Conservation (phyloP, 2,113 vertebrate genomes). For the Alouatta palliata region DNA sequence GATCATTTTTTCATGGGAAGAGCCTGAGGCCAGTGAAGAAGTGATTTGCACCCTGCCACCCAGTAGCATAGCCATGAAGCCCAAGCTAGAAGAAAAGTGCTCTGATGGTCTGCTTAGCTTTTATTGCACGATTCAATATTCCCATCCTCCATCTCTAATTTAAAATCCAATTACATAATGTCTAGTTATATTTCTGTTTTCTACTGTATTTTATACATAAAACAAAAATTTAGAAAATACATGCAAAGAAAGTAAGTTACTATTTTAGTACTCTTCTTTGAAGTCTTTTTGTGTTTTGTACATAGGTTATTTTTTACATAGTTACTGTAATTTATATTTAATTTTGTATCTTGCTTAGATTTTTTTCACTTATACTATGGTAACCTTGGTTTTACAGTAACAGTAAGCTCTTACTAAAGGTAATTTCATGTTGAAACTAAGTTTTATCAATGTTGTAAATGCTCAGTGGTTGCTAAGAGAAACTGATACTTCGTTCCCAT, state of each 20-base stretch:
- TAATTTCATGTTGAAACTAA: constrained; percentile 50
- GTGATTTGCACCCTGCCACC: not conserved
- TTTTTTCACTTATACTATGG: not conserved
- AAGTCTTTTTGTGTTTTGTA: not conserved
- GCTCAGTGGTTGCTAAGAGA: constrained; percentile 67
- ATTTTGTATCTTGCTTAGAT: constrained; percentile 31
- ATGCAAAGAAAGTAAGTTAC: not conserved
- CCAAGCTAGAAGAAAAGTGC: not conserved
- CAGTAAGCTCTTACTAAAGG: constrained; percentile 49
- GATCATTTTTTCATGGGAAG: not conserved
- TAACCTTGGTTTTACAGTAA: constrained; percentile 51
- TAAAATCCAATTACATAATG: not conserved
- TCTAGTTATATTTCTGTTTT: not conserved
- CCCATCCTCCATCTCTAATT: not conserved
- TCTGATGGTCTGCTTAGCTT: not conserved
- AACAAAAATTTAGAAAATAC: constrained; percentile 43
- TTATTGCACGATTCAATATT: not conserved
- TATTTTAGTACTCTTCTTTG: constrained; percentile 49
- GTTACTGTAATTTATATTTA: not conserved
- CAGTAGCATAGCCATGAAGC: not conserved
- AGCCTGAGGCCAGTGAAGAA: not conserved
- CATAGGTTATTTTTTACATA: constrained; percentile 19
- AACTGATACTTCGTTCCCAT: constrained; percentile 66
- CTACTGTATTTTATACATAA: not conserved
- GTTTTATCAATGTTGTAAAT: constrained; percentile 64